These are phyloP conservation scores for Diaperis boleti DNA, from an alignment of 2,888 invertebrate species.

Conservation along the genomic window DNA sequence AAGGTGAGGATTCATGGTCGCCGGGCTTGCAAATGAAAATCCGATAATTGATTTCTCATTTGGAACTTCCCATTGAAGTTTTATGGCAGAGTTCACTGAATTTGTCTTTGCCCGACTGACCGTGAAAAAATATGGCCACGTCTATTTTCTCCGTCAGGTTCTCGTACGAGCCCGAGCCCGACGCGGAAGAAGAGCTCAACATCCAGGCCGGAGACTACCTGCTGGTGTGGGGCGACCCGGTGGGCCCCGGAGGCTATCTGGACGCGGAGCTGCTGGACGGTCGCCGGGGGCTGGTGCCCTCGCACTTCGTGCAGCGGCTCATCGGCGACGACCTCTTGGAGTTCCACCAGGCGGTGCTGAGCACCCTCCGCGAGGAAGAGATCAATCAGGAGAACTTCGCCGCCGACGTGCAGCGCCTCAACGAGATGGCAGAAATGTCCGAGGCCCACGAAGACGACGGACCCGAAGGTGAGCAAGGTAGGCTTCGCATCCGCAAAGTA, in stretches of 20 bases:
- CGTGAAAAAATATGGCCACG: too few species aligned
- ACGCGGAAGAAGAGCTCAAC: slow-evolving; percentile 93
- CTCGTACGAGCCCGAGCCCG: slow-evolving; percentile 68
- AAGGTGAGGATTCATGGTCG: slow-evolving; percentile 64
- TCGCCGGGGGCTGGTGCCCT: slow-evolving; percentile 93
- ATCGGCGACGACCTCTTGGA: slow-evolving; percentile 93
- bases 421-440: slow-evolving; percentile 77
- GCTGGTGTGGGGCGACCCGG: slow-evolving; percentile 91
- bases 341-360: slow-evolving; percentile 86
- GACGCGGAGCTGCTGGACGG: slow-evolving; percentile 97
- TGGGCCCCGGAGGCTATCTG: slow-evolving; percentile 81
- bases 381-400: slow-evolving; percentile 71
- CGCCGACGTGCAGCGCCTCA: slow-evolving; percentile 78
- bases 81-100: neutral
- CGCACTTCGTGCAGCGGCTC: slow-evolving; percentile 94
- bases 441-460: slow-evolving; percentile 78
- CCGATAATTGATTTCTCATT: slow-evolving; percentile 31
- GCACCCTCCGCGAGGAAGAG: slow-evolving; percentile 77
- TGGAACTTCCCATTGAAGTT: slow-evolving; percentile 1
- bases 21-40: slow-evolving; percentile 17
- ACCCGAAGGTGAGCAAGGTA: slow-evolving; percentile 75
- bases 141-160: too few species aligned
- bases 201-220: slow-evolving; percentile 96
- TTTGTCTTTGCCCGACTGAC: too few species aligned
- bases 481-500: slow-evolving; percentile 53